Evolutionary conservation across 1,140 invertebrate species (phyloP), one percentile per base, ranked within the genome.

Genomic region (Elymnias hypermnestra): DNA sequence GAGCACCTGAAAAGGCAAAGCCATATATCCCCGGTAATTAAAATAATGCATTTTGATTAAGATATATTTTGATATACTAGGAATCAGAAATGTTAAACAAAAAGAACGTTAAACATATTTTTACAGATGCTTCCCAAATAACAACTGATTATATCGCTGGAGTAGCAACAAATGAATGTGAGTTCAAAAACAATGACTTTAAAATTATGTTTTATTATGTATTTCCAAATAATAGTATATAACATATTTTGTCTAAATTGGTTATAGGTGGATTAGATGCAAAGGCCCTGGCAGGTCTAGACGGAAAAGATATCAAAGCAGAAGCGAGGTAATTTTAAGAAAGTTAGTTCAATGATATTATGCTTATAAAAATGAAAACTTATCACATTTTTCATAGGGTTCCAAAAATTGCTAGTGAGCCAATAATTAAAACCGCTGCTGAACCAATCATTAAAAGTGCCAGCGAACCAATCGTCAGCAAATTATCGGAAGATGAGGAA

Each of bases 141-240:
- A 37, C 69, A 5, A 33, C 58, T 14, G 15, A 56, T 22, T 76
- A 68, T 22, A 57, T 76, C 8, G 61, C 70, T 38, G 63, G 65
- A 15, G 35, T 66, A 3, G 68, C 72, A 15, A 72, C 72, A 22
- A 44, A 61, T 15, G 63, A 73, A 45, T 61, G 72, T 72, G 51
- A 68, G 70, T 54, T 19, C 18, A 29, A 12, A 0, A 37, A 13
- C n/a, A n/a, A 19, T 6, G 7, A 35, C 8, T 19, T 2, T 0
- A 2, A 19, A 19, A 4, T 8, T 18, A 9, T 15, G 8, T 7
- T 15, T 9, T 17, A 17, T 1, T 0, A 12, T n/a, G n/a, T n/a
- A n/a, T n/a, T n/a, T n/a, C n/a, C n/a, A n/a, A n/a, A n/a, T n/a
- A n/a, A n/a, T n/a, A n/a, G n/a, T n/a, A n/a, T n/a, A n/a, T n/a